phyloP scores from a whole-genome alignment of 2,797 vertebrate genomes.

The Xyrichtys novacula region DNA sequence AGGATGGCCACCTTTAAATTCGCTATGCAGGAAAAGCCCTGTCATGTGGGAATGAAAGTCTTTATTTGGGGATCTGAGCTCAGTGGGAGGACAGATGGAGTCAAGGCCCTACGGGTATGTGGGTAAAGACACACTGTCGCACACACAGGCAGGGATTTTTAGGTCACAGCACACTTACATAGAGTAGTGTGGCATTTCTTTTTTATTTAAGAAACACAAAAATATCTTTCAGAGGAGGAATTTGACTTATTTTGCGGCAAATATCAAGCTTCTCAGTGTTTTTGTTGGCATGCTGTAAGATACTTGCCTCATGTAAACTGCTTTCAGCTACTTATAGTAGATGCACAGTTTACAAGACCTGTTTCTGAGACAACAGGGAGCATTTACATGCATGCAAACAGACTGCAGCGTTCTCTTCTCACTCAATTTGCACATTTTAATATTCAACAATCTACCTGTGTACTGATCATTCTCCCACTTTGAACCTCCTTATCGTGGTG shows the following conservation, averaged over 20 bases:
- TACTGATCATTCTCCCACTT: constrained; percentile 24
- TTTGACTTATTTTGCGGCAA: constrained; percentile 11
- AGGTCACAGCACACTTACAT: constrained; percentile 61
- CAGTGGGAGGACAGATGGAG: constrained; percentile 75
- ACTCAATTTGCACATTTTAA: constrained; percentile 37
- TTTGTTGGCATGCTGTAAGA: not conserved
- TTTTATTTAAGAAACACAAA: constrained; percentile 5
- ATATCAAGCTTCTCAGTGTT: not conserved
- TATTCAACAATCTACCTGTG: constrained; percentile 40
- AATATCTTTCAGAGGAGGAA: not conserved
- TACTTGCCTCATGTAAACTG: not conserved
- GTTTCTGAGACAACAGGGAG: not conserved
- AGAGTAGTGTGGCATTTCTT: constrained; percentile 14
- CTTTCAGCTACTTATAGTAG: constrained; percentile 4
- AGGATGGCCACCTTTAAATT: constrained; percentile 51
- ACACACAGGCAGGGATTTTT: constrained; percentile 60
- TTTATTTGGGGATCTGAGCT: constrained; percentile 67
- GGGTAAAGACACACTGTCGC: constrained; percentile 57
- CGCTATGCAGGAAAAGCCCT: constrained; percentile 42
- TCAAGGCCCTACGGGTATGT: constrained; percentile 63
- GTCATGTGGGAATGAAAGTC: constrained; percentile 65
- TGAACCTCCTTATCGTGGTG: constrained; percentile 48
- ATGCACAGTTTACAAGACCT: not conserved
- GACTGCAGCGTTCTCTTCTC: constrained; percentile 4
- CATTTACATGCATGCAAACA: constrained; percentile 14